Conservation (phyloP, 2,888 invertebrate genomes). For the Synanthedon vespiformis region DNA sequence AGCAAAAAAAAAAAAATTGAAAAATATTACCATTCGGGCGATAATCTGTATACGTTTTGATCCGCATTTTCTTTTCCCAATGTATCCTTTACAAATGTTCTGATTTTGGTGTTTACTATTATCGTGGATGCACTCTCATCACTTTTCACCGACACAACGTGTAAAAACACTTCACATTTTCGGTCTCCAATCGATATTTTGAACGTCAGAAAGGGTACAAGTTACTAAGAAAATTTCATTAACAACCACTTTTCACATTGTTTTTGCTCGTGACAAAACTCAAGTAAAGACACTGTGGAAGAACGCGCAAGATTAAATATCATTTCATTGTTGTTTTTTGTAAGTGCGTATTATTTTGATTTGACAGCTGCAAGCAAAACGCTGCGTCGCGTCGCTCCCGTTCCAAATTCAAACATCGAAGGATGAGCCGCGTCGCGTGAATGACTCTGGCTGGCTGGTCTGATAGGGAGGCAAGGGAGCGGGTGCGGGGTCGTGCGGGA, state of each 20-base stretch:
- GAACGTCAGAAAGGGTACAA: constrained; percentile 64
- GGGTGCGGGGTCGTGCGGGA: constrained; percentile 19
- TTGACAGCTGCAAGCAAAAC: constrained; percentile 62
- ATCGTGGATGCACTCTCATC: constrained; percentile 52
- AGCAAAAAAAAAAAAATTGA: constrained; percentile 1
- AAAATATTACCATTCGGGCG: constrained; percentile 63
- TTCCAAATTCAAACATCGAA: constrained; percentile 30
- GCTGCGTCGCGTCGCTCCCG: constrained; percentile 36
- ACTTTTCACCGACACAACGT: constrained; percentile 51
- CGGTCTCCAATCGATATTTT: constrained; percentile 38
- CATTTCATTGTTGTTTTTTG: constrained; percentile 5
- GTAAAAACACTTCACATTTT: constrained; percentile 56
- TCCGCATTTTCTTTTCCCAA: constrained; percentile 69
- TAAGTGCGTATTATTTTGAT: constrained; percentile 46
- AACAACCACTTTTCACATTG: constrained; percentile 73
- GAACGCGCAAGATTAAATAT: constrained; percentile 21
- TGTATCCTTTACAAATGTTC: constrained; percentile 63
- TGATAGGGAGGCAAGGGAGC: constrained; percentile 12
- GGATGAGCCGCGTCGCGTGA: constrained; percentile 42
- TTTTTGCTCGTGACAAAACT: constrained; percentile 68
- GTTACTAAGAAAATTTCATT: constrained; percentile 57
- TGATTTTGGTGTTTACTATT: constrained; percentile 47
- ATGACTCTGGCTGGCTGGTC: constrained; percentile 26
- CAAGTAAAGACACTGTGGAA: constrained; percentile 67
- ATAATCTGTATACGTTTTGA: constrained; percentile 58